phyloP scores from a whole-genome alignment of 2,888 invertebrate species.

The Lysandra coridon region DNA sequence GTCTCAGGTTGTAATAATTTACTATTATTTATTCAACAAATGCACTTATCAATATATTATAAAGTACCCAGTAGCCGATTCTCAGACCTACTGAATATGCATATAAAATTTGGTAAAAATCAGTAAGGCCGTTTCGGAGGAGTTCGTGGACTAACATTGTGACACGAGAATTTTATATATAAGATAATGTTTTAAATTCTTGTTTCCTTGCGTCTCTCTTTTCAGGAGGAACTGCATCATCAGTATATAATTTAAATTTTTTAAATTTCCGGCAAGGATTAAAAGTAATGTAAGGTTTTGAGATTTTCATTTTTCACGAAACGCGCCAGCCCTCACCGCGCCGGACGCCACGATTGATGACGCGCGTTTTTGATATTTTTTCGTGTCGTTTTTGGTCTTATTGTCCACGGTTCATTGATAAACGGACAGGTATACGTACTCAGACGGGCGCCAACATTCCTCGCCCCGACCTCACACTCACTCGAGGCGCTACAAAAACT shows the following conservation, averaged over 20 bases:
- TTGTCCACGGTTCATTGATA: conserved; percentile 78
- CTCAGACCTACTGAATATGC: no score
- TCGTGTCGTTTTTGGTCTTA: conserved; percentile 65
- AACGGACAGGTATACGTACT: conserved; percentile 80
- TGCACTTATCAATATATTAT: no score
- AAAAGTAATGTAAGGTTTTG: background rate
- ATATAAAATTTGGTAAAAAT: no score
- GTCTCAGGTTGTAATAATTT: no score
- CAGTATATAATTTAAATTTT: background rate
- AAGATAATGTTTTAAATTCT: no score
- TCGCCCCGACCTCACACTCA: conserved; percentile 79
- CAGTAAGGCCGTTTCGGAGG: no score
- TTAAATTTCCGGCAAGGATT: background rate
- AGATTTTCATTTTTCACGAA: conserved; percentile 17
- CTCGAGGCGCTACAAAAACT: conserved; percentile 75
- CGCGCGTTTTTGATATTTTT: conserved; percentile 75
- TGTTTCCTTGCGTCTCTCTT: background rate
- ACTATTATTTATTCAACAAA: no score
- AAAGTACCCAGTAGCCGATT: no score
- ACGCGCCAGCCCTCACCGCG: conserved; percentile 68
- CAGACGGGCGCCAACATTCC: conserved; percentile 81
- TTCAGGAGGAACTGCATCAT: background rate
- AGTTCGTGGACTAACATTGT: no score
- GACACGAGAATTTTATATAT: no score
- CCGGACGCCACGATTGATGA: conserved; percentile 73